Evolutionary conservation across 2,888 invertebrate genomes (phyloP).

Genomic region (Helobdella robusta): DNA sequence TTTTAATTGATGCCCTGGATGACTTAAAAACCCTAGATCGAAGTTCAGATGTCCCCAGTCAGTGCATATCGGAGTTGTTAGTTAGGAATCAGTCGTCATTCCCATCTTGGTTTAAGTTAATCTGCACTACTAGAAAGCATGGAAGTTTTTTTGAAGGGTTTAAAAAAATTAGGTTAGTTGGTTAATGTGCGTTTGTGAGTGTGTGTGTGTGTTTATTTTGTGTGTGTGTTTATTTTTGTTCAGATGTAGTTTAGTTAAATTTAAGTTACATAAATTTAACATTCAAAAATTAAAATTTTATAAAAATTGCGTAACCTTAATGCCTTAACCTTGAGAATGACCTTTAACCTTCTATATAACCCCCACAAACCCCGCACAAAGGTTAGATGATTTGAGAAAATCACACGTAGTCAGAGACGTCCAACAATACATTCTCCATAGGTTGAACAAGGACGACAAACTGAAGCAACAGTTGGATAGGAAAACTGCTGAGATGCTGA

Average conservation of each 20-base stretch:
- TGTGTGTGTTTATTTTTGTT: not conserved
- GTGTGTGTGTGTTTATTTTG: not conserved
- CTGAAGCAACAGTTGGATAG: slow-evolving; percentile 77
- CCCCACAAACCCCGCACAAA: no score
- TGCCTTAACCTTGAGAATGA: no score
- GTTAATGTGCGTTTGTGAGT: slow-evolving; percentile 39
- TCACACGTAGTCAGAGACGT: slow-evolving; percentile 76
- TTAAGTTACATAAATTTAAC: not conserved
- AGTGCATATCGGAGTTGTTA: slow-evolving; percentile 59
- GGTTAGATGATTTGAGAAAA: slow-evolving; percentile 78
- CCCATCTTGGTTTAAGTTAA: slow-evolving; percentile 82
- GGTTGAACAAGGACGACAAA: slow-evolving; percentile 78
- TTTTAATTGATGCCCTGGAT: slow-evolving; percentile 84
- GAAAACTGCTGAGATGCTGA: slow-evolving; percentile 85
- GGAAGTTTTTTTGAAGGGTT: slow-evolving; percentile 66
- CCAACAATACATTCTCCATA: slow-evolving; percentile 77
- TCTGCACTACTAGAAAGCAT: slow-evolving; percentile 72
- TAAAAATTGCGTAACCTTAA: no score
- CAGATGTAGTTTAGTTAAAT: not conserved
- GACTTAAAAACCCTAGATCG: slow-evolving; percentile 53
- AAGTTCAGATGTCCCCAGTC: slow-evolving; percentile 38
- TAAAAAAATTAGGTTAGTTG: slow-evolving; percentile 65
- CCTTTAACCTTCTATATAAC: no score
- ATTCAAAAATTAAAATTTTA: no score
- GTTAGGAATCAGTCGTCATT: slow-evolving; percentile 80